These are phyloP conservation scores for Clostera curtula DNA, from an alignment of 2,888 invertebrate genomes.

Conservation along the genomic window DNA sequence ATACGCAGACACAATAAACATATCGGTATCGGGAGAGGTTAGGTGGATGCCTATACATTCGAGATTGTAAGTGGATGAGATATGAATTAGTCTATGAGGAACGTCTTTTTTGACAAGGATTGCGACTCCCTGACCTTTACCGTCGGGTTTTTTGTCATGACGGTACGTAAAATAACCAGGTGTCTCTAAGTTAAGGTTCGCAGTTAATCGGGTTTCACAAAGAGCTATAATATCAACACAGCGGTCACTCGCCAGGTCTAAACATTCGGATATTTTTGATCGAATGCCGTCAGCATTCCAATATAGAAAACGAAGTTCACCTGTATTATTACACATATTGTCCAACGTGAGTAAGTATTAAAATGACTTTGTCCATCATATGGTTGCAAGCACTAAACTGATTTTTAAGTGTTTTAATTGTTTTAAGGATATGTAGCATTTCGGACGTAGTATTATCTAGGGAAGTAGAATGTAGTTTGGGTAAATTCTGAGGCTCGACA, in stretches of 20 bases:
- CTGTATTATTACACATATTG: slow-evolving; percentile 7
- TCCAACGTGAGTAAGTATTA: slow-evolving; percentile 6
- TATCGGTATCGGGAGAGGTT: neutral
- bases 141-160: slow-evolving; percentile 3
- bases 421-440: slow-evolving; percentile 4
- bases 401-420: slow-evolving; percentile 6
- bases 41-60: slow-evolving; percentile 4
- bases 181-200: neutral
- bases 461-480: too few relatives aligned
- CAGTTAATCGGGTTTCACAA: slow-evolving; percentile 4
- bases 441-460: slow-evolving; percentile 3
- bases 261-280: slow-evolving; percentile 3
- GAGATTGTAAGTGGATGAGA: slow-evolving; percentile 1
- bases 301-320: slow-evolving; percentile 1
- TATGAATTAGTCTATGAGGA: neutral
- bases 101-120: slow-evolving; percentile 3
- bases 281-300: slow-evolving; percentile 10
- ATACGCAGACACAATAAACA: slow-evolving; percentile 4
- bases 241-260: slow-evolving; percentile 2
- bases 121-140: slow-evolving; percentile 4
- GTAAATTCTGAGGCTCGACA: too few relatives aligned
- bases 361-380: slow-evolving; percentile 9
- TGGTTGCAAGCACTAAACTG: slow-evolving; percentile 2
- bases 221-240: slow-evolving; percentile 4
- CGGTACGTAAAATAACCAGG: slow-evolving; percentile 4